Conservation (phyloP, 1,140 invertebrate genomes). For the Asobara japonica region DNA sequence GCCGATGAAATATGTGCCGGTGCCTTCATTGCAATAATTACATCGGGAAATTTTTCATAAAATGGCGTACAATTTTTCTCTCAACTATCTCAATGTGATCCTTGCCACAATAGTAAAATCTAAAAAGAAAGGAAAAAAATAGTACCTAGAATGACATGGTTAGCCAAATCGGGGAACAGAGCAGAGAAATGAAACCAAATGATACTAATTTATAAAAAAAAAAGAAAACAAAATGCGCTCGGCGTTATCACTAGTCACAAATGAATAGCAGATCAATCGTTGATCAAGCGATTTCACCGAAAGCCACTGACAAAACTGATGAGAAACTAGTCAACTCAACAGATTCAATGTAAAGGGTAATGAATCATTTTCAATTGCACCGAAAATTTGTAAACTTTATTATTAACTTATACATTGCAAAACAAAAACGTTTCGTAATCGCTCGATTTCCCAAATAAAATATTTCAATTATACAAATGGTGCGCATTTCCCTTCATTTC, state of each 20-base stretch:
- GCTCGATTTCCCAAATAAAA: conserved; percentile 3
- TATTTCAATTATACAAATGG: conserved; percentile 19
- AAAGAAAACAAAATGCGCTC: background rate
- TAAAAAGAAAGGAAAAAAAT: conserved; percentile 12
- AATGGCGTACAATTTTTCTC: background rate
- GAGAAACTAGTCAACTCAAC: background rate
- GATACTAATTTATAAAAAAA: background rate
- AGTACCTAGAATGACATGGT: background rate
- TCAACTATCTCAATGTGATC: background rate
- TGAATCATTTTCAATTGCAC: conserved; percentile 41
- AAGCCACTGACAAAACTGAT: background rate
- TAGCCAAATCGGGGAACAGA: background rate
- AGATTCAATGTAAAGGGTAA: conserved; percentile 31
- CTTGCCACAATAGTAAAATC: background rate
- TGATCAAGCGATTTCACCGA: background rate
- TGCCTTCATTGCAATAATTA: conserved; percentile 11
- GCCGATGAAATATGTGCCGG: conserved; percentile 10
- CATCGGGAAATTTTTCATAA: background rate
- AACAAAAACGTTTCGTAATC: conserved; percentile 30
- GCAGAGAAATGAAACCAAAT: background rate
- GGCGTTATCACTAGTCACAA: background rate
- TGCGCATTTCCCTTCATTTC: background rate
- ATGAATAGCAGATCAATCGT: conserved; percentile 14
- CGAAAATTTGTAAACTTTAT: conserved; percentile 51
- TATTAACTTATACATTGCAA: conserved; percentile 48